Conservation (phyloP, 2,113 vertebrate species). For the Alligator mississippiensis region DNA sequence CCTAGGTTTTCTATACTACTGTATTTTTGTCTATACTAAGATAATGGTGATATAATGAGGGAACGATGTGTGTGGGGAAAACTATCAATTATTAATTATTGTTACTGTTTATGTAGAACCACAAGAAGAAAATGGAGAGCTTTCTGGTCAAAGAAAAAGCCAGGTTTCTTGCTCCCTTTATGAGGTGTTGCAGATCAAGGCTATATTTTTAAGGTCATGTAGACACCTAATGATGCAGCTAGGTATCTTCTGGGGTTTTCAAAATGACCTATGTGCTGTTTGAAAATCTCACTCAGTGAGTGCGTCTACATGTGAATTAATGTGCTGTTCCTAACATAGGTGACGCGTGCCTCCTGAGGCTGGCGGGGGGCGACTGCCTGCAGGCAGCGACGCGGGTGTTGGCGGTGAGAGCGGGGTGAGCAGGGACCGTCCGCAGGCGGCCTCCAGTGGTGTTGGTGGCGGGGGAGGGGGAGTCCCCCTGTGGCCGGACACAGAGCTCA, state of each 20-base stretch:
- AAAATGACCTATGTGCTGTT: neutral
- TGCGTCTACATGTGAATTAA: too few relatives aligned
- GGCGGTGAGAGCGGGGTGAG: too few relatives aligned
- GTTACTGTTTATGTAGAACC: neutral
- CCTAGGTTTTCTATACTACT: neutral
- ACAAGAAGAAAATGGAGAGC: neutral
- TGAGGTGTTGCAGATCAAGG: neutral
- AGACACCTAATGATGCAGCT: neutral
- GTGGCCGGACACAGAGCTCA: too few relatives aligned
- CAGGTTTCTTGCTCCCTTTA: neutral
- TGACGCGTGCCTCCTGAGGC: too few relatives aligned
- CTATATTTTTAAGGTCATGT: neutral
- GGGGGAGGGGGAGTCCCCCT: too few relatives aligned
- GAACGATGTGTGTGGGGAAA: neutral
- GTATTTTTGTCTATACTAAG: neutral
- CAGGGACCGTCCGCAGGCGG: too few relatives aligned
- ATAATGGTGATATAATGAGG: neutral
- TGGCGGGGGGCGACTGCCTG: too few relatives aligned
- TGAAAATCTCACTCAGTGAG: neutral
- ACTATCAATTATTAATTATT: neutral
- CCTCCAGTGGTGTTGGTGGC: too few relatives aligned
- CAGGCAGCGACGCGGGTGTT: too few relatives aligned
- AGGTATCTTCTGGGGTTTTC: neutral
- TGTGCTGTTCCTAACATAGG: too few relatives aligned
- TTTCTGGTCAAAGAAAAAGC: neutral